These are phyloP conservation scores for Chaetogeoica ovagalla DNA, from an alignment of 2,888 invertebrate genomes.

Conservation along the genomic window DNA sequence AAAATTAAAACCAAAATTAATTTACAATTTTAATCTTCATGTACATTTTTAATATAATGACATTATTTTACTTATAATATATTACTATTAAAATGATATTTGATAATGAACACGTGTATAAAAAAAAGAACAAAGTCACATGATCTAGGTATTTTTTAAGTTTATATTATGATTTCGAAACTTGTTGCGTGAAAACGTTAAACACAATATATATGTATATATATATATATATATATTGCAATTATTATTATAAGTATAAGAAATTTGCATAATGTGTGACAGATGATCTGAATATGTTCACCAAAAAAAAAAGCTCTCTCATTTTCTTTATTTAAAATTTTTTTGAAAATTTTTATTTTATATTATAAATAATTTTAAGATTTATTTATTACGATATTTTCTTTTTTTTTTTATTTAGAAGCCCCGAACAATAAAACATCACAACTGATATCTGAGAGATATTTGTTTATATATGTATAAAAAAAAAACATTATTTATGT, in stretches of 20 bases:
- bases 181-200: neutral
- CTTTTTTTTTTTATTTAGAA: conserved; percentile 29
- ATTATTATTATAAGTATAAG: too few relatives aligned
- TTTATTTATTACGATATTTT: conserved; percentile 22
- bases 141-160: neutral
- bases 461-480: conserved; percentile 20
- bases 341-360: neutral
- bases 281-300: conserved; percentile 25
- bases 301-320: conserved; percentile 28
- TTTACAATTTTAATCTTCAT: neutral
- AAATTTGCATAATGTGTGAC: too few relatives aligned
- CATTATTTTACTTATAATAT: neutral
- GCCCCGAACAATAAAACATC: conserved; percentile 47
- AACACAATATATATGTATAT: neutral
- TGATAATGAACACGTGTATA: neutral
- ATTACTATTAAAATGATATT: neutral
- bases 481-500: neutral
- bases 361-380: conserved; percentile 22
- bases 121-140: neutral
- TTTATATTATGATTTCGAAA: neutral
- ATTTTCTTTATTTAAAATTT: conserved; percentile 30
- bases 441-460: conserved; percentile 35
- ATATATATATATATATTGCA: neutral
- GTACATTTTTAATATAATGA: neutral
- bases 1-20: conserved; percentile 1